Percentiles rank a stretch among this genome's conserved stretches.
phyloP scores from a whole-genome alignment of 1,140 invertebrate genomes.

The Pachypeltis micranthus region DNA sequence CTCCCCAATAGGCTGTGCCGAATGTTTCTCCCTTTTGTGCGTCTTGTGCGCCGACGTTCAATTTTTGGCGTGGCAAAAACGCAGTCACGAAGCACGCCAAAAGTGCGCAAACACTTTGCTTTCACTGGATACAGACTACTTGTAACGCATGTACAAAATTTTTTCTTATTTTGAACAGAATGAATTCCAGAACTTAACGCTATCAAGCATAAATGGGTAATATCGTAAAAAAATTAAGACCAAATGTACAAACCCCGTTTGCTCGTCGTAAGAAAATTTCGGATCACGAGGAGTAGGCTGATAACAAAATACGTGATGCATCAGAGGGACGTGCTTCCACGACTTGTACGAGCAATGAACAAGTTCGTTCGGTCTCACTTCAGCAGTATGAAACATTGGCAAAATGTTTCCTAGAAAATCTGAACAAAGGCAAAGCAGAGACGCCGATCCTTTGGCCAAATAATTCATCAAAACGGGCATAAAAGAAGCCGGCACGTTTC shows the following conservation, averaged over 20 bases:
- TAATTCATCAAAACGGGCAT: slow-evolving; percentile 57
- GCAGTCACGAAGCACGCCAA: no score
- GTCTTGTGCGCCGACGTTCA: no score
- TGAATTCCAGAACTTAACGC: slow-evolving; percentile 1
- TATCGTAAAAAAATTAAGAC: background rate
- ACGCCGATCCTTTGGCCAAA: slow-evolving; percentile 52
- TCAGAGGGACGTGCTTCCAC: slow-evolving; percentile 69
- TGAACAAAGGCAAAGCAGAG: slow-evolving; percentile 68
- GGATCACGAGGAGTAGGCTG: slow-evolving; percentile 67
- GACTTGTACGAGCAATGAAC: slow-evolving; percentile 69
- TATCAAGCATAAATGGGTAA: background rate
- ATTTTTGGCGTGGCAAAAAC: no score
- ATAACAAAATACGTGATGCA: slow-evolving; percentile 79
- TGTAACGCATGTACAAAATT: no score
- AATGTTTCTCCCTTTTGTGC: no score
- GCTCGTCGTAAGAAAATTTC: slow-evolving; percentile 52
- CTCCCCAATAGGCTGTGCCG: no score
- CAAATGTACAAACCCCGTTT: slow-evolving; percentile 17
- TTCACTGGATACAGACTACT: no score
- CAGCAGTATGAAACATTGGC: slow-evolving; percentile 66
- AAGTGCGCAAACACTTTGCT: no score
- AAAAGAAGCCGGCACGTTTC: slow-evolving; percentile 50
- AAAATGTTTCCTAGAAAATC: slow-evolving; percentile 64
- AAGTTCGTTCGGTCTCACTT: slow-evolving; percentile 67
- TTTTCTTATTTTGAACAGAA: no score